Conservation (phyloP, 2,797 vertebrate species). For the Alauda arvensis region DNA sequence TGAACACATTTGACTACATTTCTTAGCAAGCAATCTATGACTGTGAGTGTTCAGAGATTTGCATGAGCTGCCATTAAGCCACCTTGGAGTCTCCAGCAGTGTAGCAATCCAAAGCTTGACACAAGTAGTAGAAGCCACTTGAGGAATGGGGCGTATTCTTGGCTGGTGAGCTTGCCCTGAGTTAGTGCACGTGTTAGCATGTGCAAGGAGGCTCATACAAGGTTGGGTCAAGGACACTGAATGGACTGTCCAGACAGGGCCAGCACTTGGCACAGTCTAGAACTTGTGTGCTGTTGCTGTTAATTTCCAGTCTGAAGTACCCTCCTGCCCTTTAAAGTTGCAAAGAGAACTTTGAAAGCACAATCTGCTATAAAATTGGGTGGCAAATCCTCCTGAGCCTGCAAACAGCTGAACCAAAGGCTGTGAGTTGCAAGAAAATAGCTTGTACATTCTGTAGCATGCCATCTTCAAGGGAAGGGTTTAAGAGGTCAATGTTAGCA, state of each 20-base stretch:
- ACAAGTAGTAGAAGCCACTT: neutral
- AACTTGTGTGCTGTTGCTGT: neutral
- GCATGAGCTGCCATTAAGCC: neutral
- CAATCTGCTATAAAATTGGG: neutral
- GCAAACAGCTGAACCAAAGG: neutral
- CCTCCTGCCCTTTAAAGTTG: neutral
- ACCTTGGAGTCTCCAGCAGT: neutral
- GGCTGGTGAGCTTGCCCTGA: neutral
- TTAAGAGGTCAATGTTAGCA: neutral
- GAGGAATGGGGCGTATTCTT: neutral
- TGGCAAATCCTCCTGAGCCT: neutral
- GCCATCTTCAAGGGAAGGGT: neutral
- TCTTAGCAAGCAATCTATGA: fast-evolving
- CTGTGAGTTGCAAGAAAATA: neutral
- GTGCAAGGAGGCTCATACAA: neutral
- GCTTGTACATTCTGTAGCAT: neutral
- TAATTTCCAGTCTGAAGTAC: neutral
- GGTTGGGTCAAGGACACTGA: neutral
- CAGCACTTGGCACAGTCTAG: neutral
- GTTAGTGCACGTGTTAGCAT: neutral
- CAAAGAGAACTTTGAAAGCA: neutral
- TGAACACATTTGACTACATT: neutral
- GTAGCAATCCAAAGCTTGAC: neutral
- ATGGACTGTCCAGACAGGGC: neutral
- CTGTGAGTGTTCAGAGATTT: neutral